Evolutionary conservation across 2,888 invertebrate species (phyloP), one percentile per base, ranked within the genome.

Genomic region (Desoria tigrina): DNA sequence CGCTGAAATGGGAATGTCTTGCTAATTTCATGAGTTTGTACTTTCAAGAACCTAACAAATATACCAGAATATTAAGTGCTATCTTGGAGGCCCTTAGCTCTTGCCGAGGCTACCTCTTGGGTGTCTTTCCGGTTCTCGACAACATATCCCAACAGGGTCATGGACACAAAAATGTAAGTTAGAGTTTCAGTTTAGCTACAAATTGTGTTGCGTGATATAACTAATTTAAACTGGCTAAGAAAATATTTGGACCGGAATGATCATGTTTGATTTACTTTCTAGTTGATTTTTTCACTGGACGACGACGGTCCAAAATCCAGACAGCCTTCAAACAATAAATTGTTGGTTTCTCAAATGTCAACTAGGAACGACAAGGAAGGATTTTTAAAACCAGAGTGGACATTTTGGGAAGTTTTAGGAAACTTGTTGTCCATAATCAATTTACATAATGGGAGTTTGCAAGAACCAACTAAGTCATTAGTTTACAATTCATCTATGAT

Each of bases 1-100:
- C 88, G 61, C 82, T 96, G 59, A 96, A 96, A 79, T 96, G 96
- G 95, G 89, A 89, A 72, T 91, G 92, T 77, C 82, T 97, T 9
- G 79, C 77, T 1, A 74, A 75, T 55, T 75, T 75, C 61, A 65
- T 75, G 69, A 66, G 67, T 39, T 63, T 74, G 42, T 73, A 75
- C 28, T 64, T 74, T 18, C 72, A 75, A 26, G 71, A 74, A 65
- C 72, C 66, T 1, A 28, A 55, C 26, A 72, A 71, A 53, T 74
- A 76, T 57, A 67, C 73, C 2, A 68, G 74, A 56, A 74, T 74
- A 68, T 57, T 76, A 23, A 73, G 74, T 9, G 73, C 73, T 21
- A 68, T 74, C 45, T 68, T 76, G 28, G 73, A 73, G 39, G 74
- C 76, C 2, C 60, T 76, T 24, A 73, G 74, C 61, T 65, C 68